Percentiles rank a stretch among this genome's conserved stretches.
phyloP scores from a whole-genome alignment of 2,888 invertebrate genomes.

The Euzetes globulus region DNA sequence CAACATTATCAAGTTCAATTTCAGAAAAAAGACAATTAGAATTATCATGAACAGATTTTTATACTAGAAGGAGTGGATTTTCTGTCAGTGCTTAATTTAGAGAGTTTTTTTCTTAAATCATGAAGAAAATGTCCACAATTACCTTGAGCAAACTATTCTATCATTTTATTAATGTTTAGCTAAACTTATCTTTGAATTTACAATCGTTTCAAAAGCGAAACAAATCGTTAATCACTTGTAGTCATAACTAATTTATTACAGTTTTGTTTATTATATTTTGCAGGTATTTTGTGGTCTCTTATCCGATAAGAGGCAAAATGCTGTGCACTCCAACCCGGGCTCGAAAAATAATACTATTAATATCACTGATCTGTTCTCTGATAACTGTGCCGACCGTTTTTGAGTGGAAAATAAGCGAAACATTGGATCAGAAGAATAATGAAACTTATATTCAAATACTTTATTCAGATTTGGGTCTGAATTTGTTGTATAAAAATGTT shows the following conservation, averaged over 20 bases:
- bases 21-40: neutral
- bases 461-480: conserved; percentile 42
- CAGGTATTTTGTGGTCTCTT: conserved; percentile 51
- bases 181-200: too few relatives aligned
- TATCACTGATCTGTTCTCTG: conserved; percentile 49
- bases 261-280: conserved; percentile 1
- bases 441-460: conserved; percentile 38
- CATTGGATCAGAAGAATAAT: conserved; percentile 39
- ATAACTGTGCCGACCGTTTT: conserved; percentile 60
- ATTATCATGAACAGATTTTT: too few relatives aligned
- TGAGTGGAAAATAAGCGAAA: conserved; percentile 54
- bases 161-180: too few relatives aligned
- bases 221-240: neutral
- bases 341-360: conserved; percentile 44
- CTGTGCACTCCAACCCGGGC: conserved; percentile 45
- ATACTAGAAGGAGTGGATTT: too few relatives aligned
- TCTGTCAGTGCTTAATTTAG: too few relatives aligned
- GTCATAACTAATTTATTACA: neutral
- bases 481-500: conserved; percentile 45
- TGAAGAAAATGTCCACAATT: too few relatives aligned
- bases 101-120: too few relatives aligned
- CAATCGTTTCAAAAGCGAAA: neutral
- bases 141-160: too few relatives aligned
- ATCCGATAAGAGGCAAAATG: conserved; percentile 48
- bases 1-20: neutral